Percentiles rank a stretch among this genome's conserved stretches.
These are phyloP conservation scores for Pseudochaenichthys georgianus DNA, from an alignment of 2,797 vertebrate species.

Conservation along the genomic window DNA sequence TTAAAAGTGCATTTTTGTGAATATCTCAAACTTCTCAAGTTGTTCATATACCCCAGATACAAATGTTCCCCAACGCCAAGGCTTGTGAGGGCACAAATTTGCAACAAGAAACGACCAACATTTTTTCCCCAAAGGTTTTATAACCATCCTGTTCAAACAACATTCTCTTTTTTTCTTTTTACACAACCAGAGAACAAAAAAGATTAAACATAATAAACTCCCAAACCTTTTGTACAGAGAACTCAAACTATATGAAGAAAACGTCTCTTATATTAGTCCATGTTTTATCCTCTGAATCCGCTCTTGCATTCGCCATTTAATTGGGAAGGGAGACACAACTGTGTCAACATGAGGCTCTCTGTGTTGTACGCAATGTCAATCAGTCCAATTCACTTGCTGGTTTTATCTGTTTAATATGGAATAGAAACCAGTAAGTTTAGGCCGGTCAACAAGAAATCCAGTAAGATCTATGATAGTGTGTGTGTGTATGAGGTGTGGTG, in stretches of 20 bases:
- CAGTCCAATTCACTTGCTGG: conserved; percentile 77
- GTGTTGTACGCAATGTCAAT: conserved; percentile 84
- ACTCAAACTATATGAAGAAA: conserved; percentile 90
- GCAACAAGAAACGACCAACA: conserved; percentile 86
- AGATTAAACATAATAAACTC: conserved; percentile 91
- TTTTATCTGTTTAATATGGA: conserved; percentile 81
- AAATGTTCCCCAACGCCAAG: conserved; percentile 81
- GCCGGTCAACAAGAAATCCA: conserved; percentile 81
- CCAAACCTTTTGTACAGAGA: conserved; percentile 91
- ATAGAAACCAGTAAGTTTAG: conserved; percentile 85
- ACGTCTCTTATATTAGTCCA: conserved; percentile 89
- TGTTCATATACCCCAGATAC: conserved; percentile 76
- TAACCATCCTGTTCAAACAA: conserved; percentile 88
- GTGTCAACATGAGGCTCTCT: conserved; percentile 85
- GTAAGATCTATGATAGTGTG: conserved; percentile 80
- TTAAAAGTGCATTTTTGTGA: conserved; percentile 88
- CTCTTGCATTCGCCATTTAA: conserved; percentile 83
- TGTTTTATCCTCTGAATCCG: conserved; percentile 84
- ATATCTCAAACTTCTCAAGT: conserved; percentile 81
- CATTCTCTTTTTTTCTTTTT: conserved; percentile 86
- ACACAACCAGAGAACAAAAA: conserved; percentile 89
- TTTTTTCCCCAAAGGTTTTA: conserved; percentile 88
- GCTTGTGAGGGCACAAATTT: conserved; percentile 88
- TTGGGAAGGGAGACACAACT: conserved; percentile 81
- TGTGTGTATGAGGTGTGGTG: too few species aligned